These are phyloP conservation scores for Araneus ventricosus DNA, from an alignment of 1,140 invertebrate genomes.

Conservation along the genomic window DNA sequence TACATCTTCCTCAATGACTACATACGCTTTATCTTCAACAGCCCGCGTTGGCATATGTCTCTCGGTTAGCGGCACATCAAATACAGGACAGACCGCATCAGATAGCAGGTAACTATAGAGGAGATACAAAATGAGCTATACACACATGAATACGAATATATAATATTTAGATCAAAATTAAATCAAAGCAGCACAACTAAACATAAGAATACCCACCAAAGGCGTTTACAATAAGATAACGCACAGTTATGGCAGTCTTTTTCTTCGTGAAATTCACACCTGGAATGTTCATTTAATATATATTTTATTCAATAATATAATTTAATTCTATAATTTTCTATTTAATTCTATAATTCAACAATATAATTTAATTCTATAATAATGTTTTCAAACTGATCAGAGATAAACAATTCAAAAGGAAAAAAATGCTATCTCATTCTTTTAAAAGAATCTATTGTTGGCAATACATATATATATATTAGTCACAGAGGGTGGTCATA, in stretches of 20 bases:
- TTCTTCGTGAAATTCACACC: conserved; percentile 58
- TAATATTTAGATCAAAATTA: not conserved
- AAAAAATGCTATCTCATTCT: no score
- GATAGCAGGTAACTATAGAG: conserved; percentile 50
- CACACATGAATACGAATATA: not conserved
- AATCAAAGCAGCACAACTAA: not conserved
- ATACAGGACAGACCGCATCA: conserved; percentile 42
- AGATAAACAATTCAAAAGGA: no score
- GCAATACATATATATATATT: no score
- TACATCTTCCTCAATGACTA: conserved; percentile 2
- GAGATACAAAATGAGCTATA: not conserved
- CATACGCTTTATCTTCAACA: not conserved
- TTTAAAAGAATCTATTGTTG: no score
- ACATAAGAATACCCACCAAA: conserved; percentile 30
- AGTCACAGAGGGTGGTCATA: no score
- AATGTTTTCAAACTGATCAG: no score
- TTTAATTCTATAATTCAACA: no score
- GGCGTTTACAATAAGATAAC: conserved; percentile 34
- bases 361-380: no score
- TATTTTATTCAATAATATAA: no score
- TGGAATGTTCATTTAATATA: not conserved
- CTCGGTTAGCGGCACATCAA: not conserved
- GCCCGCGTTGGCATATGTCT: conserved; percentile 14
- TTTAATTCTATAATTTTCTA: no score
- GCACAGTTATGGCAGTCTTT: conserved; percentile 53